phyloP scores from a whole-genome alignment of 1,140 invertebrate genomes.

The Heliconius congener region DNA sequence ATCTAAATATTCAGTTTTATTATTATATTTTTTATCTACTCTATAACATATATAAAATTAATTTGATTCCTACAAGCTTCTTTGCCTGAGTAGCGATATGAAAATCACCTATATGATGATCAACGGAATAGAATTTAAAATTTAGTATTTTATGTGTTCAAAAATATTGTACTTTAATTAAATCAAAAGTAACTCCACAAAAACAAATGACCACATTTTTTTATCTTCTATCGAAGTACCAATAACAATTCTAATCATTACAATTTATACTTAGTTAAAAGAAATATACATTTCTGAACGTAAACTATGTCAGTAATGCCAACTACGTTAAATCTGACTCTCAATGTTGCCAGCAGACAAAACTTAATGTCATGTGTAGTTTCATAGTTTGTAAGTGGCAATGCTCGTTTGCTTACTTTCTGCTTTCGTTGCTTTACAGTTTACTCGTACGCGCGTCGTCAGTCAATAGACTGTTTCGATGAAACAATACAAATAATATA shows the following conservation, averaged over 20 bases:
- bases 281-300: slow-evolving; percentile 43
- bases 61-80: too few species aligned
- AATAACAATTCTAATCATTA: neutral
- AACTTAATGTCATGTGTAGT: slow-evolving; percentile 63
- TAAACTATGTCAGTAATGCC: slow-evolving; percentile 38
- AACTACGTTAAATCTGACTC: slow-evolving; percentile 37
- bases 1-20: too few species aligned
- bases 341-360: slow-evolving; percentile 53
- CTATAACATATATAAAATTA: too few species aligned
- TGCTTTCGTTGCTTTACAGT: slow-evolving; percentile 66
- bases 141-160: too few species aligned
- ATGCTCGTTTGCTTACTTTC: slow-evolving; percentile 68
- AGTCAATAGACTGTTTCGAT: slow-evolving; percentile 68
- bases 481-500: slow-evolving; percentile 52
- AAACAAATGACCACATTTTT: too few species aligned
- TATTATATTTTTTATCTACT: too few species aligned
- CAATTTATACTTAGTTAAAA: slow-evolving; percentile 10
- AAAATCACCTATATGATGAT: too few species aligned
- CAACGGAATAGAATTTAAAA: too few species aligned
- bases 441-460: slow-evolving; percentile 65
- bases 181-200: too few species aligned
- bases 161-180: too few species aligned
- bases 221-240: too few species aligned
- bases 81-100: too few species aligned
- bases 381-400: slow-evolving; percentile 54